Conservation (phyloP, 1,140 invertebrate genomes). For the Zaprionus gabonicus region DNA sequence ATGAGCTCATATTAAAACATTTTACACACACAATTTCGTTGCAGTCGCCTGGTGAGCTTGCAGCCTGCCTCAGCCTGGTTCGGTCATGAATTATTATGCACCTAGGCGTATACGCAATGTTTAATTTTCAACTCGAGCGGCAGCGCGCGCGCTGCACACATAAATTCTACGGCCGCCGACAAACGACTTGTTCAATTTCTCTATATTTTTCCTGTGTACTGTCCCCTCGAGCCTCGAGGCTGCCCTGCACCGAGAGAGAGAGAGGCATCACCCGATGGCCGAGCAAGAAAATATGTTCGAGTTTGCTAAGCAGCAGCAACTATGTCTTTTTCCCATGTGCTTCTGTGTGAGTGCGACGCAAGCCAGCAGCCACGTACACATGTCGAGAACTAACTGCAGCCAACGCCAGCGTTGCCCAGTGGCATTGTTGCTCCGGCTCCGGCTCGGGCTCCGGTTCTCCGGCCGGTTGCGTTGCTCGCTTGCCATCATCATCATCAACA, state of each 20-base stretch:
- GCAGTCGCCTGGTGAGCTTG: constrained; percentile 49
- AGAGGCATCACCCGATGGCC: constrained; percentile 8
- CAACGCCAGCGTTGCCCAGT: constrained; percentile 25
- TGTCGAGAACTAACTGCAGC: constrained; percentile 79
- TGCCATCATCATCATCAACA: constrained; percentile 70
- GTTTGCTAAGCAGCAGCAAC: constrained; percentile 47
- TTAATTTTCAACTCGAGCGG: constrained; percentile 78
- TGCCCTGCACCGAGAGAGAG: not conserved
- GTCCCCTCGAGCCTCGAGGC: constrained; percentile 2
- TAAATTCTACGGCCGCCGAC: constrained; percentile 76
- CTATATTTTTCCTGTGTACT: constrained; percentile 49
- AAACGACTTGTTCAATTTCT: constrained; percentile 82
- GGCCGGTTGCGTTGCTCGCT: constrained; percentile 17
- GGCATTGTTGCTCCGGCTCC: constrained; percentile 43
- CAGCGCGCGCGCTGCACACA: constrained; percentile 58
- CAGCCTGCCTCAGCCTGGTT: constrained; percentile 42
- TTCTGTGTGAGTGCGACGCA: constrained; percentile 41
- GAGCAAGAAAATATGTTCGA: constrained; percentile 50
- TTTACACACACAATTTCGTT: constrained; percentile 82
- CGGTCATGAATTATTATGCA: constrained; percentile 79
- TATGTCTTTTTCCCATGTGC: constrained; percentile 4
- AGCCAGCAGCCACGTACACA: constrained; percentile 75
- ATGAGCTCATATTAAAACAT: constrained; percentile 82
- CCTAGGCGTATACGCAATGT: constrained; percentile 83
- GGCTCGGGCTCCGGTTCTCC: not conserved